These are phyloP conservation scores for Eupithecia subfuscata DNA, from an alignment of 2,888 invertebrate genomes.

Conservation along the genomic window DNA sequence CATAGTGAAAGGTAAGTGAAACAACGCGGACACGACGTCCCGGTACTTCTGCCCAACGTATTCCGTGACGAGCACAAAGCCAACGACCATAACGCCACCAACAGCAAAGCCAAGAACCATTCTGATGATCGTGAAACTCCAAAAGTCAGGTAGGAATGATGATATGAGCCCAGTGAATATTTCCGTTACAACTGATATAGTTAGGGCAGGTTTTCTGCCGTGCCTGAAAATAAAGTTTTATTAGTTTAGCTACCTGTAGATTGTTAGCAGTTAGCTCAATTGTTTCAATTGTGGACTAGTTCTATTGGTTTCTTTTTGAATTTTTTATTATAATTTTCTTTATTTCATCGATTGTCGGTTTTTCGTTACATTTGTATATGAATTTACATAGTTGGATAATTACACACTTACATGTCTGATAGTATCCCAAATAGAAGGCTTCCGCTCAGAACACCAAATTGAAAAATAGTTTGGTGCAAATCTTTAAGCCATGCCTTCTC, in stretches of 20 bases:
- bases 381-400: not conserved
- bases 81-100: conserved; percentile 89
- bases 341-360: not conserved
- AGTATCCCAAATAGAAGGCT: conserved; percentile 88
- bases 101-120: conserved; percentile 89
- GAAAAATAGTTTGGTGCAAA: conserved; percentile 88
- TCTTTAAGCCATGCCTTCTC: conserved; percentile 85
- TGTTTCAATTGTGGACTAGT: not conserved
- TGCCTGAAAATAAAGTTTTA: conserved; percentile 78
- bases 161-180: conserved; percentile 86
- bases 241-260: not conserved
- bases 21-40: conserved; percentile 83
- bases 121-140: conserved; percentile 86
- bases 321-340: not conserved
- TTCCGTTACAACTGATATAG: conserved; percentile 88
- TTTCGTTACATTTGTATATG: not conserved
- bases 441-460: conserved; percentile 89
- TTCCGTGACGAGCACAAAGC: conserved; percentile 85
- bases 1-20: conserved; percentile 87
- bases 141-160: conserved; percentile 86
- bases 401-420: conserved; percentile 86
- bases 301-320: not conserved
- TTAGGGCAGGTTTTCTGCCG: conserved; percentile 88
- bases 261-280: not conserved
- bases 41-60: conserved; percentile 82